A percentile compares a stretch with the other conserved stretches of the same genome.
These are phyloP conservation scores for Trachemys scripta DNA, from an alignment of 2,113 vertebrate genomes.

Conservation along the genomic window DNA sequence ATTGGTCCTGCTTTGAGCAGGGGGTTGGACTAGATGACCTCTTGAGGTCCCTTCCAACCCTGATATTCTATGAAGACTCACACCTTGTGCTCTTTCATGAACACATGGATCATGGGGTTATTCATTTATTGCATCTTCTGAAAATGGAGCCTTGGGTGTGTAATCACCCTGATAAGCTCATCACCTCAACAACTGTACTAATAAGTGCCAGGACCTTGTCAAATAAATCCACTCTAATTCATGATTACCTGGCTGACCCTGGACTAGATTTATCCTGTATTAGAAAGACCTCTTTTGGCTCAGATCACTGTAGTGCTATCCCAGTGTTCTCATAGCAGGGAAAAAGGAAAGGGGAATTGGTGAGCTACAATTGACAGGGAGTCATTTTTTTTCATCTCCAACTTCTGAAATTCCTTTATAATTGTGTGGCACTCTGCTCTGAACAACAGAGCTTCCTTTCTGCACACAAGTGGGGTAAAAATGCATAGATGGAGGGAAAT, in stretches of 20 bases:
- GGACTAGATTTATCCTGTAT: not conserved
- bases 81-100: accelerated
- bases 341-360: accelerated
- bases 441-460: no score
- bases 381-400: not conserved
- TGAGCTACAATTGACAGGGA: not conserved
- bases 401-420: not conserved
- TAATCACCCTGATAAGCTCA: not conserved
- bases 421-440: not conserved
- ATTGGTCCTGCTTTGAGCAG: no score
- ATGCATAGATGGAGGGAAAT: not conserved
- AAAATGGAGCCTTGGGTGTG: accelerated
- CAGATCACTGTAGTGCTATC: not conserved
- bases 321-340: not conserved
- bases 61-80: accelerated
- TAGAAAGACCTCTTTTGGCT: accelerated
- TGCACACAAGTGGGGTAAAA: not conserved
- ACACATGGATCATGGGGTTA: accelerated
- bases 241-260: not conserved
- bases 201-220: not conserved
- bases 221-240: not conserved
- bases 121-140: not conserved
- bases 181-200: not conserved
- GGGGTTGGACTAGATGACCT: no score
- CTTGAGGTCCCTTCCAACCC: no score